A percentile compares a stretch with the other conserved stretches of the same genome.
These are phyloP conservation scores for Alcedo quadribrachys DNA, from an alignment of 2,797 vertebrate species.

Conservation along the genomic window DNA sequence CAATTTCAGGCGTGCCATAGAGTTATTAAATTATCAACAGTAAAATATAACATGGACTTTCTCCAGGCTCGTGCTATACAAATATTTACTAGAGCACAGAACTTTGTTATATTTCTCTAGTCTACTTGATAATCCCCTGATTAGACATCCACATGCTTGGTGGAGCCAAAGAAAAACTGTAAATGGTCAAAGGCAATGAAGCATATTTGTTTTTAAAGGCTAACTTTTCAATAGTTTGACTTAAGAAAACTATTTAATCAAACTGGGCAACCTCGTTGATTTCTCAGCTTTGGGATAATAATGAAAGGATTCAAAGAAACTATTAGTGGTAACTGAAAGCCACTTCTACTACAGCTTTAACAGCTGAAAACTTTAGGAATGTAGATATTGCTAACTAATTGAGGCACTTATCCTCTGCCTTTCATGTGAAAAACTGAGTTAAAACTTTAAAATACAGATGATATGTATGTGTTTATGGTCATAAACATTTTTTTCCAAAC, in stretches of 20 bases:
- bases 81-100: conserved; percentile 78
- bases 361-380: conserved; percentile 29
- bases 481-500: conserved; percentile 1
- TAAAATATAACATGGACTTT: conserved; percentile 72
- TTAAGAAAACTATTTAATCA: conserved; percentile 68
- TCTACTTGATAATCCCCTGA: conserved; percentile 82
- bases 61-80: conserved; percentile 76
- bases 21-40: conserved; percentile 78
- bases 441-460: conserved; percentile 31
- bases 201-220: conserved; percentile 69
- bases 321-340: conserved; percentile 65
- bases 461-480: neutral
- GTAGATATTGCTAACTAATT: conserved; percentile 37
- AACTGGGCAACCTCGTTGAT: conserved; percentile 70
- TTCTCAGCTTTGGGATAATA: conserved; percentile 67
- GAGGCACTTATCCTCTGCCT: neutral
- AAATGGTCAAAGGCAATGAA: conserved; percentile 68
- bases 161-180: conserved; percentile 72
- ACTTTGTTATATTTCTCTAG: conserved; percentile 78
- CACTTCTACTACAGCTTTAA: conserved; percentile 47
- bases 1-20: conserved; percentile 68
- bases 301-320: conserved; percentile 68
- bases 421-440: conserved; percentile 39
- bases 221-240: conserved; percentile 69
- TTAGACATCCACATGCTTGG: conserved; percentile 73